Evolutionary conservation across 1,140 invertebrate species (phyloP).

Genomic region (Holcopasites calliopsidis): DNA sequence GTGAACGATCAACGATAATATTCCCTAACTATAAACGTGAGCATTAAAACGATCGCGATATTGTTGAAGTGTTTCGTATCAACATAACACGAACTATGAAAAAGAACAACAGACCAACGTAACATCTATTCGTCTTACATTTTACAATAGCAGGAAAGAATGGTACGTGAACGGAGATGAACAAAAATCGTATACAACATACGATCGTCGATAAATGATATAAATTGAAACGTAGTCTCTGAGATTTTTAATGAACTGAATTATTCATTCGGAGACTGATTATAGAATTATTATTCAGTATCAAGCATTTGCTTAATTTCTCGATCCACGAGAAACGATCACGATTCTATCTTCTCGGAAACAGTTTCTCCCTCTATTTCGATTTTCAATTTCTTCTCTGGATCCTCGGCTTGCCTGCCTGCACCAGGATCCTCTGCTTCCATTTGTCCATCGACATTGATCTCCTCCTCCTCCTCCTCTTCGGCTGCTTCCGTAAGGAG

Average conservation of each 20-base stretch:
- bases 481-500: constrained; percentile 30
- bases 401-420: neutral
- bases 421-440: constrained; percentile 31
- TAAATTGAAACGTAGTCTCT: no score
- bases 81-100: no score
- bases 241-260: neutral
- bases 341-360: constrained; percentile 37
- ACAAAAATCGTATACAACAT: no score
- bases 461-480: constrained; percentile 46
- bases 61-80: no score
- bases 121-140: no score
- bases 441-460: constrained; percentile 55
- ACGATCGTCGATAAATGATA: no score
- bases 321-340: constrained; percentile 11
- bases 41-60: no score
- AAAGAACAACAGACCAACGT: no score
- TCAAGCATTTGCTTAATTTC: neutral
- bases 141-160: no score
- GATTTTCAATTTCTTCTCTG: constrained; percentile 36
- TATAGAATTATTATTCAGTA: neutral
- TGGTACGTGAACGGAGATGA: no score
- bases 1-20: no score
- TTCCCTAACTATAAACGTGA: no score
- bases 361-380: constrained; percentile 29
- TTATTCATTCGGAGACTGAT: neutral